Conservation (phyloP, 1,140 invertebrate genomes). For the Camponotus vicinus region DNA sequence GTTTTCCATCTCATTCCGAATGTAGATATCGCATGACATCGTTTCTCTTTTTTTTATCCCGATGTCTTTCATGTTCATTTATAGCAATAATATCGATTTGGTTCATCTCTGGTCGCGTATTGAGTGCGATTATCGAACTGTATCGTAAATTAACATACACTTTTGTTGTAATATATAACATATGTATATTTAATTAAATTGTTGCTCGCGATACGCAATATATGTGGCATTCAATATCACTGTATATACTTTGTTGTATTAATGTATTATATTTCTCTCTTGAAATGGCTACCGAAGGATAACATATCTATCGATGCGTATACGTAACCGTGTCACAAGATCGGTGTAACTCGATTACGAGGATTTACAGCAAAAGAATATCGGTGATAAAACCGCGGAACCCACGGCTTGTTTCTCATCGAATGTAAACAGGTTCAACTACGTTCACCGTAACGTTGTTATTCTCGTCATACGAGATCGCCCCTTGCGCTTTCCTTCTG, state of each 20-base stretch:
- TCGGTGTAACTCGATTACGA: constrained; percentile 54
- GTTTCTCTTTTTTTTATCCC: background rate
- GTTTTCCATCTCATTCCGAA: constrained; percentile 21
- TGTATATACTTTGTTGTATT: background rate
- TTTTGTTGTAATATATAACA: background rate
- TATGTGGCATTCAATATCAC: no score
- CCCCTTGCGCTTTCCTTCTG: background rate
- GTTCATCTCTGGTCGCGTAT: constrained; percentile 26
- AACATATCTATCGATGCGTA: background rate
- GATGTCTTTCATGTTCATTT: constrained; percentile 18
- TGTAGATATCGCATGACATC: constrained; percentile 30
- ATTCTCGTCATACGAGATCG: background rate
- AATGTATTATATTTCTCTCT: constrained; percentile 17
- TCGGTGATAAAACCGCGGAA: constrained; percentile 37
- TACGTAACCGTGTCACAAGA: constrained; percentile 35
- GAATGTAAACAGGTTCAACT: constrained; percentile 16
- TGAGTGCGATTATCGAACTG: background rate
- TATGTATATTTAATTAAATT: background rate
- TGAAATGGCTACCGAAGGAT: constrained; percentile 24
- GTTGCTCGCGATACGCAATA: background rate
- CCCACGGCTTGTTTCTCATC: constrained; percentile 7
- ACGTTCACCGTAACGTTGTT: background rate
- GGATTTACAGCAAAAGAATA: constrained; percentile 10
- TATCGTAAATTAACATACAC: background rate
- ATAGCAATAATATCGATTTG: constrained; percentile 17